Evolutionary conservation across 2,888 invertebrate genomes (phyloP).

Genomic region (Himalopsyche tibetana): DNA sequence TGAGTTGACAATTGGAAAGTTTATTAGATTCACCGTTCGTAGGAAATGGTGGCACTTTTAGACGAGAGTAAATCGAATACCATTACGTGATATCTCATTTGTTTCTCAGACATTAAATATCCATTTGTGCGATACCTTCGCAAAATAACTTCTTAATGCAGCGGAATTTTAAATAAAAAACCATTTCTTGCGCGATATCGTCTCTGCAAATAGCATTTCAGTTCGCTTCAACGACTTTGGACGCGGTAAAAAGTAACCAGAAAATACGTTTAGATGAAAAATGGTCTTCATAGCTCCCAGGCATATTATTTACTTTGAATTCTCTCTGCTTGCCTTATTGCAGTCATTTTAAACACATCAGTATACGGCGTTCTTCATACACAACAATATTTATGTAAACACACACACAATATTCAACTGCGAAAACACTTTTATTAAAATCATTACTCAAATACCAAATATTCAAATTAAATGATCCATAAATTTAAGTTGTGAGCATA

Average conservation of each 20-base stretch:
- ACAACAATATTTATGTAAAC: not conserved
- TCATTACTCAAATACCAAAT: slow-evolving; percentile 8
- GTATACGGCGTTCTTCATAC: slow-evolving; percentile 52
- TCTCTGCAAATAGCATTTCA: slow-evolving; percentile 59
- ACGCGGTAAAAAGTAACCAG: slow-evolving; percentile 51
- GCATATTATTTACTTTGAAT: slow-evolving; percentile 61
- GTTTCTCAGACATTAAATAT: slow-evolving; percentile 64
- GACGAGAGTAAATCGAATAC: slow-evolving; percentile 47
- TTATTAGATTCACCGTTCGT: not conserved
- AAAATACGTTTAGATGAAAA: slow-evolving; percentile 60
- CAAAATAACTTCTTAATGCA: slow-evolving; percentile 61
- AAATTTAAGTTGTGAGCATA: no score
- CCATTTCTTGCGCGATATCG: slow-evolving; percentile 60
- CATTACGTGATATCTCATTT: slow-evolving; percentile 65
- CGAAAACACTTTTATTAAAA: slow-evolving; percentile 3
- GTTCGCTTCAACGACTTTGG: slow-evolving; percentile 50
- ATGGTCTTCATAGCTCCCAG: slow-evolving; percentile 61
- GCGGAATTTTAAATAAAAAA: slow-evolving; percentile 49
- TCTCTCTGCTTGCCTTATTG: slow-evolving; percentile 56
- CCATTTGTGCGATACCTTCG: slow-evolving; percentile 62
- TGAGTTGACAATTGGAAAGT: not conserved
- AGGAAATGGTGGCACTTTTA: slow-evolving; percentile 3
- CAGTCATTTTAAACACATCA: slow-evolving; percentile 65
- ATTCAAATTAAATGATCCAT: not conserved
- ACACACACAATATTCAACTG: not conserved